Percentiles rank a stretch among this genome's conserved stretches.
These are phyloP conservation scores for Nomada lathburiana DNA, from an alignment of 2,888 invertebrate genomes.

Conservation along the genomic window DNA sequence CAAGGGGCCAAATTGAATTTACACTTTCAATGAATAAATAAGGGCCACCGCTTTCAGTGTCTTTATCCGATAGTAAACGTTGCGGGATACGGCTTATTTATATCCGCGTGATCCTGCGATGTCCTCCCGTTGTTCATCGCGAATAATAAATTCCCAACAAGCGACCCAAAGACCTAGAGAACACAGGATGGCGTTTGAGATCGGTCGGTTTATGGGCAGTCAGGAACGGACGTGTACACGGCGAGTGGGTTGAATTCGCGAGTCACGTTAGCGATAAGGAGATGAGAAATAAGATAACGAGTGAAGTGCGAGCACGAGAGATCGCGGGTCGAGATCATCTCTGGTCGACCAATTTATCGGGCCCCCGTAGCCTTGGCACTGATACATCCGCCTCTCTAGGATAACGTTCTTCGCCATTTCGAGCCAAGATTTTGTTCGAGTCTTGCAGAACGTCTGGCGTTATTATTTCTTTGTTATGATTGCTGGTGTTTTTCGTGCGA, in stretches of 20 bases:
- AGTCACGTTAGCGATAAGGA: constrained; percentile 49
- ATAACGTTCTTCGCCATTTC: neutral
- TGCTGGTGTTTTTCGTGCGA: too few species aligned
- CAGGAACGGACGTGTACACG: constrained; percentile 19
- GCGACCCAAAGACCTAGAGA: constrained; percentile 53
- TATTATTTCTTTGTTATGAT: too few species aligned
- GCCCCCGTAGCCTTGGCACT: neutral
- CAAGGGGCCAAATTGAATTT: too few species aligned
- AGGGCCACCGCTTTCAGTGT: neutral
- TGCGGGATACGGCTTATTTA: constrained; percentile 37
- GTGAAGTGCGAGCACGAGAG: constrained; percentile 31
- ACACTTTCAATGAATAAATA: too few species aligned
- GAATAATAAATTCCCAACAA: constrained; percentile 56
- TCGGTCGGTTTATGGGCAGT: constrained; percentile 51
- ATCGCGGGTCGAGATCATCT: constrained; percentile 22
- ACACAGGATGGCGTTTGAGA: constrained; percentile 39
- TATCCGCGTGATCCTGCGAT: neutral
- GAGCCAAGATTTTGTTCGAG: neutral
- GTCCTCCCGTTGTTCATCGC: constrained; percentile 4
- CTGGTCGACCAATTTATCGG: constrained; percentile 6
- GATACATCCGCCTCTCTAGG: constrained; percentile 21
- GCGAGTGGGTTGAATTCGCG: constrained; percentile 38
- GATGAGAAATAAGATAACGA: constrained; percentile 46
- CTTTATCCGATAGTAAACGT: constrained; percentile 19
- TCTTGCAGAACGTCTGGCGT: too few species aligned